Evolutionary conservation across 2,113 vertebrate species (phyloP).

Genomic region (Budorcas taxicolor): DNA sequence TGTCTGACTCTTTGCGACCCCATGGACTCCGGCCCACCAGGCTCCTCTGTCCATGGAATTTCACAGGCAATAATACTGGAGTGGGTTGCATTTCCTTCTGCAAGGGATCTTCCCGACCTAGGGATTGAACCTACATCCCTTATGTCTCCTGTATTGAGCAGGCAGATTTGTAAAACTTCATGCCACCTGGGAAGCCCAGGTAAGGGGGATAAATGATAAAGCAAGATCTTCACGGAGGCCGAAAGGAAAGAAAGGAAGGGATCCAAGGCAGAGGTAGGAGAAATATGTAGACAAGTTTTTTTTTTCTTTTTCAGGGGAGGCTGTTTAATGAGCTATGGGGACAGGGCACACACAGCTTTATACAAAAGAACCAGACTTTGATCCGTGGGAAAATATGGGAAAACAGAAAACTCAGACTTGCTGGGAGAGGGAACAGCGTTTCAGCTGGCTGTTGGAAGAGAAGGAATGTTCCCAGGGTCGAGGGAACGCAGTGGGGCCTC

Average conservation of each 20-base stretch:
- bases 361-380: not conserved
- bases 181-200: not conserved
- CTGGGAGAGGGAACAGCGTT: not conserved
- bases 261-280: not conserved
- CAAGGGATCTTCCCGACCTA: not conserved
- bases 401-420: not conserved
- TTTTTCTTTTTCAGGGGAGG: not conserved
- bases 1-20: not conserved
- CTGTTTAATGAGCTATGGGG: not conserved
- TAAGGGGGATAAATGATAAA: not conserved
- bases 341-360: not conserved
- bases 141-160: not conserved
- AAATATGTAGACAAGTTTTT: not conserved
- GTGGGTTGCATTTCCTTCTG: not conserved
- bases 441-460: not conserved
- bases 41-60: not conserved
- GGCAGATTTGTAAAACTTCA: not conserved
- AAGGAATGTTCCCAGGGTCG: not conserved
- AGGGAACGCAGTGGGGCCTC: not conserved
- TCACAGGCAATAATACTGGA: not conserved
- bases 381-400: not conserved
- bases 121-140: not conserved
- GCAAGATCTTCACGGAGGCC: not conserved
- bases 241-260: not conserved
- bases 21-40: not conserved